Percentiles rank a stretch among this genome's conserved stretches.
Evolutionary conservation across 2,113 vertebrate genomes (phyloP).

Genomic region (Ancistrus triradiatus): DNA sequence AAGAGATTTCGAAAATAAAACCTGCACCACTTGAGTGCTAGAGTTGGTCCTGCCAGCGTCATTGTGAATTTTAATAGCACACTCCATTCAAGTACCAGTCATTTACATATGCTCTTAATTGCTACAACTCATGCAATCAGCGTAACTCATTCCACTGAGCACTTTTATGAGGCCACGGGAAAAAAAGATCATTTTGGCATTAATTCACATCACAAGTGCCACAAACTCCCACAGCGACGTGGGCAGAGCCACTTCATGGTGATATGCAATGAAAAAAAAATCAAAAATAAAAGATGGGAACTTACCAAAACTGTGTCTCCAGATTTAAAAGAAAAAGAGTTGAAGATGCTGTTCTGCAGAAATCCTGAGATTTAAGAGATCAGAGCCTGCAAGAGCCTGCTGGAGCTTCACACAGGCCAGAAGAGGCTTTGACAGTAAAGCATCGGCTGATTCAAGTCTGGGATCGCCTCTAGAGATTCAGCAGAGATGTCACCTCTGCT

Average conservation of each 20-base stretch:
- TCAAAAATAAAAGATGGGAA: not conserved
- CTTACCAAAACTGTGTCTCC: slow-evolving; percentile 43
- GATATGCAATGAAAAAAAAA: not conserved
- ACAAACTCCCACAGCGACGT: slow-evolving; percentile 23
- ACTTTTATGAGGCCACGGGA: slow-evolving; percentile 23
- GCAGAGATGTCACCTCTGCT: slow-evolving; percentile 66
- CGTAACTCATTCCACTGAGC: slow-evolving; percentile 16
- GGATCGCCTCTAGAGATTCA: slow-evolving; percentile 64
- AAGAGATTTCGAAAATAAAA: not conserved
- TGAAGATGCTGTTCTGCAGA: slow-evolving; percentile 46
- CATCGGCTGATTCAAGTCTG: slow-evolving; percentile 63
- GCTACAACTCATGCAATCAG: slow-evolving; percentile 15
- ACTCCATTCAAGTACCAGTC: slow-evolving; percentile 22
- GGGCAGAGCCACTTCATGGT: slow-evolving; percentile 17
- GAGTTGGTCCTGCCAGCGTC: slow-evolving; percentile 9
- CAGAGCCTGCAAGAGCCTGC: slow-evolving; percentile 49
- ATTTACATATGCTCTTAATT: slow-evolving; percentile 38
- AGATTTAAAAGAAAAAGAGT: slow-evolving; percentile 36
- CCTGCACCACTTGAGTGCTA: not conserved
- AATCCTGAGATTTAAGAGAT: slow-evolving; percentile 52
- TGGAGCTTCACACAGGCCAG: slow-evolving; percentile 51
- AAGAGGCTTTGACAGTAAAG: slow-evolving; percentile 53
- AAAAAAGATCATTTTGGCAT: slow-evolving; percentile 9
- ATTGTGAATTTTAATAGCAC: slow-evolving; percentile 26
- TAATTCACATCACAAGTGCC: slow-evolving; percentile 28